A percentile compares a stretch with the other conserved stretches of the same genome.
Conservation (phyloP, 2,797 vertebrate species). For the Diglossa cyanea region DNA sequence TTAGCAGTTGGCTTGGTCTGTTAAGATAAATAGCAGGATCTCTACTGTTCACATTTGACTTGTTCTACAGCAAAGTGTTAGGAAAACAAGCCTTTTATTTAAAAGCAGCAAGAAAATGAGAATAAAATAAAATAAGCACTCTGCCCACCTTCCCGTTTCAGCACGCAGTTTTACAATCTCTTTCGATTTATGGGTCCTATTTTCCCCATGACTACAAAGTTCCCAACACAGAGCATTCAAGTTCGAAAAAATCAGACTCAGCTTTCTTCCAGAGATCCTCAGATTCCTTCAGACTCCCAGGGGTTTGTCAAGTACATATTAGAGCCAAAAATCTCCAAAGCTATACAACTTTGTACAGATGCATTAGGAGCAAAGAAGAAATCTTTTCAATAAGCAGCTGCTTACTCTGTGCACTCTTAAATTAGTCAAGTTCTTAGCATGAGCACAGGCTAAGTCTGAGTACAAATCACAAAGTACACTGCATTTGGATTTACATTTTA, state of each 20-base stretch:
- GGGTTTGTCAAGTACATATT: background rate
- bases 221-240: background rate
- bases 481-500: slow-evolving; percentile 39
- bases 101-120: background rate
- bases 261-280: background rate
- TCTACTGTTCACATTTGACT: background rate
- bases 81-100: slow-evolving; percentile 6
- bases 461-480: slow-evolving; percentile 38
- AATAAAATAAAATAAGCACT: background rate
- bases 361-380: background rate
- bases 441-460: background rate
- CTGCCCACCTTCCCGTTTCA: background rate
- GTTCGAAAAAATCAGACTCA: background rate
- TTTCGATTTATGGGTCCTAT: background rate
- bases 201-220: background rate
- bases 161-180: background rate
- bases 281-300: background rate
- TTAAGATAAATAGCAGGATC: background rate
- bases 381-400: background rate
- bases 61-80: slow-evolving; percentile 18
- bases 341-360: background rate
- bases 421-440: background rate
- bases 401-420: background rate
- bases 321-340: background rate
- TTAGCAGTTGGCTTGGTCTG: background rate